Percentiles rank a stretch among this genome's conserved stretches.
Conservation (phyloP, 2,888 invertebrate genomes). For the Gnatocerus cornutus region DNA sequence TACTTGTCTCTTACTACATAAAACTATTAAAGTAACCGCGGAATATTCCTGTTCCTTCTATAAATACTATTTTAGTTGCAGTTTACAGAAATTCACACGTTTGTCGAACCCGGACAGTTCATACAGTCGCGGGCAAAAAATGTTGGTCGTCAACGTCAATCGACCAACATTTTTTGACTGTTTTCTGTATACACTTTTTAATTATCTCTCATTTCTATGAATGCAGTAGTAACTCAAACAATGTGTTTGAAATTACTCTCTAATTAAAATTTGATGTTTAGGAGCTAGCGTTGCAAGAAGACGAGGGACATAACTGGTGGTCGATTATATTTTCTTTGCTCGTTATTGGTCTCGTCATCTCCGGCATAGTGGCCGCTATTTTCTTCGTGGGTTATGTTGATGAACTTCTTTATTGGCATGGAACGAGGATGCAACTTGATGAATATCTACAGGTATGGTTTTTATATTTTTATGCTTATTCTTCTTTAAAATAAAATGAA, state of each 20-base stretch:
- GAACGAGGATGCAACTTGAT: slow-evolving; percentile 88
- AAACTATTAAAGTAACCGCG: slow-evolving; percentile 23
- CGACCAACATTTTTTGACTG: too few relatives aligned
- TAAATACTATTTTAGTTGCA: background rate
- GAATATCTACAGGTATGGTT: slow-evolving; percentile 83
- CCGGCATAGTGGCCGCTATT: slow-evolving; percentile 91
- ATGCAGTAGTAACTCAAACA: background rate
- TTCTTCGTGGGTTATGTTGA: slow-evolving; percentile 92
- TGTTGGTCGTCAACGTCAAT: too few relatives aligned
- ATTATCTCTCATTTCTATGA: too few relatives aligned
- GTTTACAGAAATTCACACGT: slow-evolving; percentile 24
- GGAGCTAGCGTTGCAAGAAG: slow-evolving; percentile 84
- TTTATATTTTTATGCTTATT: background rate
- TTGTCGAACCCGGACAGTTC: background rate
- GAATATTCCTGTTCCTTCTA: background rate
- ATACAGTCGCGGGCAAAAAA: too few relatives aligned
- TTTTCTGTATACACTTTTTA: too few relatives aligned
- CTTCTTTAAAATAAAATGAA: slow-evolving; percentile 23
- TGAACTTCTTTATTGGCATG: slow-evolving; percentile 91
- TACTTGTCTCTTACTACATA: slow-evolving; percentile 41
- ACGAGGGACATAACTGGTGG: slow-evolving; percentile 91
- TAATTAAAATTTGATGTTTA: slow-evolving; percentile 65
- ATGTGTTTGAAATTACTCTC: background rate
- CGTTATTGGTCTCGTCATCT: slow-evolving; percentile 90
- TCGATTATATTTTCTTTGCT: slow-evolving; percentile 90